Conservation (phyloP, 2,888 invertebrate genomes). For the Thyatira batis region DNA sequence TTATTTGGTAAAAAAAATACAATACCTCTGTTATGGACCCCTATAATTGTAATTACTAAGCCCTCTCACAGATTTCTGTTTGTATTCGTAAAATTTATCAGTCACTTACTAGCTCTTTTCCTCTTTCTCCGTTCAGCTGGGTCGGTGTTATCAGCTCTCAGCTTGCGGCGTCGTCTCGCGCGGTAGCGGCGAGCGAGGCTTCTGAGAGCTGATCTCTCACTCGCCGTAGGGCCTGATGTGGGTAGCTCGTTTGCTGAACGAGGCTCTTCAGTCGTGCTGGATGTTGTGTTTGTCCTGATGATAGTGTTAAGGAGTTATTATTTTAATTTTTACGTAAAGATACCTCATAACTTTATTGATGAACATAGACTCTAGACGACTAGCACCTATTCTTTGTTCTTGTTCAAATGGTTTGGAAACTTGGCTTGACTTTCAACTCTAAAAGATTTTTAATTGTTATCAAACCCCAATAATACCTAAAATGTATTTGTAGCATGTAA, state of each 20-base stretch:
- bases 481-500: neutral
- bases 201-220: conserved; percentile 82
- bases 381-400: too few species aligned
- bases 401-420: neutral
- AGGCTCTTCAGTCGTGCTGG: conserved; percentile 71
- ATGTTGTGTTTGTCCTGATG: conserved; percentile 47
- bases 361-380: too few species aligned
- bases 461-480: too few species aligned
- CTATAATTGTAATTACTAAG: too few species aligned
- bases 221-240: conserved; percentile 85
- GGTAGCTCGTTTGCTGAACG: conserved; percentile 83
- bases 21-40: too few species aligned
- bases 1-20: too few species aligned
- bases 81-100: neutral
- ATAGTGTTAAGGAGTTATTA: neutral
- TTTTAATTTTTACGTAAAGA: too few species aligned
- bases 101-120: conserved; percentile 72
- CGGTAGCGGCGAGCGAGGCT: conserved; percentile 87
- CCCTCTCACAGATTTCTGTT: conserved; percentile 5
- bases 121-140: conserved; percentile 77
- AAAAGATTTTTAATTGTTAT: too few species aligned
- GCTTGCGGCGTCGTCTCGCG: conserved; percentile 71
- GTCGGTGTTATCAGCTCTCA: conserved; percentile 66
- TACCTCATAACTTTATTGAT: too few species aligned
- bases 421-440: neutral